phyloP scores from a whole-genome alignment of 1,140 invertebrate species.

The Drosophila sproati region DNA sequence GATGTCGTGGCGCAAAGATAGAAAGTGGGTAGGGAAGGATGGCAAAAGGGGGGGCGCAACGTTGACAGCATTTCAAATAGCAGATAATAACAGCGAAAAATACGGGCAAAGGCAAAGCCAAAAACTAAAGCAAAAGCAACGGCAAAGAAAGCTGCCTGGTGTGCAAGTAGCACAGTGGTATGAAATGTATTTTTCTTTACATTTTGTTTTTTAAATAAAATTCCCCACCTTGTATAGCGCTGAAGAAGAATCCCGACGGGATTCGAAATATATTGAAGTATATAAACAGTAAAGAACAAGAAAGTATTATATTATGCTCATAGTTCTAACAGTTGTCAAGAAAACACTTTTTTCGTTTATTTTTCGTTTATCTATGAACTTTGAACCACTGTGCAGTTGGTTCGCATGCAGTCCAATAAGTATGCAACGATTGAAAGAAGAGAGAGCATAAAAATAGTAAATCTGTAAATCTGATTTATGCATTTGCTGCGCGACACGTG shows the following conservation, averaged over 20 bases:
- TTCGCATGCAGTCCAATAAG: conserved; percentile 43
- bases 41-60: conserved; percentile 18
- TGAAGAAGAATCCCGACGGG: no score
- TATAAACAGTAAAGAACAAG: no score
- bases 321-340: background rate
- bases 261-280: no score
- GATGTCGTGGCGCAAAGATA: background rate
- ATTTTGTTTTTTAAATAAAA: no score
- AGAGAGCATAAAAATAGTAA: conserved; percentile 30
- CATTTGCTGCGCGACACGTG: conserved; percentile 35
- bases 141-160: conserved; percentile 9
- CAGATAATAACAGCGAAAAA: conserved; percentile 40
- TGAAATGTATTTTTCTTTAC: background rate
- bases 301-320: background rate
- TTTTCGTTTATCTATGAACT: background rate
- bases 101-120: conserved; percentile 1
- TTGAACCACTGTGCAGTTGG: conserved; percentile 15
- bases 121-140: background rate
- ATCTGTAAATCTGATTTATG: conserved; percentile 67
- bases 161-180: conserved; percentile 3
- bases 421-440: conserved; percentile 45
- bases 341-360: no score
- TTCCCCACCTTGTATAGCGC: no score
- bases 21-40: background rate
- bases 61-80: conserved; percentile 78